These are phyloP conservation scores for Campoplex nolae DNA, from an alignment of 2,888 invertebrate genomes.

Conservation along the genomic window DNA sequence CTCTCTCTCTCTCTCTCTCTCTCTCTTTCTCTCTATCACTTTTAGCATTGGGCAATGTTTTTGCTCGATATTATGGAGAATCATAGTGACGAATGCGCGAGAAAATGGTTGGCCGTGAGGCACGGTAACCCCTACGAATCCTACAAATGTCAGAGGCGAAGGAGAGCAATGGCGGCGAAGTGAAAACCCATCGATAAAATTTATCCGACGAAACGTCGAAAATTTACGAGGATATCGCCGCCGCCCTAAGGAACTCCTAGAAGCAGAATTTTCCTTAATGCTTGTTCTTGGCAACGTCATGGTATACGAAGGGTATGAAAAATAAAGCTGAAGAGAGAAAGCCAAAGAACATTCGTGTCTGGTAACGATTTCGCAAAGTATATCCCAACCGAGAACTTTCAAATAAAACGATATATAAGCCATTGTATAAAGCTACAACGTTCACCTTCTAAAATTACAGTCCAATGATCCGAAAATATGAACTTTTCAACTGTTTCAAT, in stretches of 20 bases:
- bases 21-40: not conserved
- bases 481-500: not conserved
- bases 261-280: slow-evolving; percentile 39
- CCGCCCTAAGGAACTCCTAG: slow-evolving; percentile 25
- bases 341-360: not conserved
- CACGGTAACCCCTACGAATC: not conserved
- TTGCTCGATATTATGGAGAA: slow-evolving; percentile 40
- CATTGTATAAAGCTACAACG: not conserved
- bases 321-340: slow-evolving; percentile 3
- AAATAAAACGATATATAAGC: not conserved
- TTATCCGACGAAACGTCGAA: slow-evolving; percentile 52
- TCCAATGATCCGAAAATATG: not conserved
- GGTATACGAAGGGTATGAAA: slow-evolving; percentile 5
- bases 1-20: not conserved
- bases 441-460: not conserved
- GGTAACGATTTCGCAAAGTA: not conserved
- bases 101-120: slow-evolving; percentile 12
- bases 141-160: not conserved
- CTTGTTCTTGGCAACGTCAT: slow-evolving; percentile 45
- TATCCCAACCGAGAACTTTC: not conserved
- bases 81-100: slow-evolving; percentile 23
- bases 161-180: slow-evolving; percentile 1
- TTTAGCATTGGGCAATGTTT: not conserved
- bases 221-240: slow-evolving; percentile 57
- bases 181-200: slow-evolving; percentile 59